Percentiles rank a stretch among this genome's conserved stretches.
Conservation (phyloP, 2,797 vertebrate species). For the Sciurus carolinensis region DNA sequence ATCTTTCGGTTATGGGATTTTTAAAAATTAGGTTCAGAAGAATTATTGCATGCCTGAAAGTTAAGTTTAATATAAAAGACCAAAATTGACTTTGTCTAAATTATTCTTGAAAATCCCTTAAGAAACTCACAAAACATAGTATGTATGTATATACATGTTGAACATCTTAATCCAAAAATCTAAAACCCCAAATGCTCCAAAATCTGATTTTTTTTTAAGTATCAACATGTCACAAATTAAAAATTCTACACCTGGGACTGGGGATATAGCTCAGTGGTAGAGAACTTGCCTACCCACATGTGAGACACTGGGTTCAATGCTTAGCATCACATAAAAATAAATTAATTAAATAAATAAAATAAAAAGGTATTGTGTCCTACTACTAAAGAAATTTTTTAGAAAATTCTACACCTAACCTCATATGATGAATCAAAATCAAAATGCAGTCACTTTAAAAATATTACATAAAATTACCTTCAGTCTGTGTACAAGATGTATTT, state of each 20-base stretch:
- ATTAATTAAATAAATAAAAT: too few relatives aligned
- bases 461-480: background rate
- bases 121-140: background rate
- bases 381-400: too few relatives aligned
- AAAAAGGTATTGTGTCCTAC: too few relatives aligned
- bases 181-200: too few relatives aligned
- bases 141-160: background rate
- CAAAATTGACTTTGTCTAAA: slow-evolving; percentile 13
- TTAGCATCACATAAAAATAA: too few relatives aligned
- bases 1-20: background rate
- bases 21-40: background rate
- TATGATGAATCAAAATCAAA: too few relatives aligned
- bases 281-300: too few relatives aligned
- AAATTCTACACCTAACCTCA: too few relatives aligned
- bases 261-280: too few relatives aligned
- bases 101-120: slow-evolving; percentile 43
- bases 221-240: background rate
- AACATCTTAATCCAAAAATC: background rate
- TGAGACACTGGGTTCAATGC: too few relatives aligned
- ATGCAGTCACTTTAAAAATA: background rate
- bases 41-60: slow-evolving; percentile 7
- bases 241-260: background rate
- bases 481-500: background rate
- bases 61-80: background rate
- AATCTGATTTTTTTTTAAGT: too few relatives aligned